These are phyloP conservation scores for Callocephalon fimbriatum DNA, from an alignment of 2,113 vertebrate genomes.

Conservation along the genomic window DNA sequence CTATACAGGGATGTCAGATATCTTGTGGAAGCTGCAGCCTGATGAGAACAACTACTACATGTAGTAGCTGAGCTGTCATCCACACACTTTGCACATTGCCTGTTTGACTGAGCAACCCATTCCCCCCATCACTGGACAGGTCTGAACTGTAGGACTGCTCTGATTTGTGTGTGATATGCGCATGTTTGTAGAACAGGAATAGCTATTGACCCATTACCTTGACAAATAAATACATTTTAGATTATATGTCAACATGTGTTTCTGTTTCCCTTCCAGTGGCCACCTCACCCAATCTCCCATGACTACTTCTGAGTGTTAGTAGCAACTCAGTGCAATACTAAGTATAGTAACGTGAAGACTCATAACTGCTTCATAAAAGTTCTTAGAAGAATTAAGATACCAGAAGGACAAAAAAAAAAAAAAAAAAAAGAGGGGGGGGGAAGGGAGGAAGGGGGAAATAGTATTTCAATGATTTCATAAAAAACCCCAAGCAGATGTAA, in stretches of 20 bases:
- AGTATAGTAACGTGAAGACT: not conserved
- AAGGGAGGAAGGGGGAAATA: not conserved
- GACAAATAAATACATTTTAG: not conserved
- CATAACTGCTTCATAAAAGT: not conserved
- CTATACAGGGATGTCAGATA: accelerated
- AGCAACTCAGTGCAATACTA: not conserved
- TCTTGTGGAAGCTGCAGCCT: not conserved
- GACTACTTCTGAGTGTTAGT: not conserved
- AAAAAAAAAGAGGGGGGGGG: not conserved
- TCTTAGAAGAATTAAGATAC: not conserved
- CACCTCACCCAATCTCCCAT: not conserved
- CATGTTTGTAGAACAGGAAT: not conserved
- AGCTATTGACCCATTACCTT: accelerated
- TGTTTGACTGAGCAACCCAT: not conserved
- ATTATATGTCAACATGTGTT: not conserved
- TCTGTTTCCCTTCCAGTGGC: not conserved
- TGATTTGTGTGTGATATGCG: accelerated
- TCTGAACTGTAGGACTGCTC: not conserved
- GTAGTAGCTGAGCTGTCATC: not conserved
- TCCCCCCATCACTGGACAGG: not conserved
- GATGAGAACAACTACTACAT: not conserved
- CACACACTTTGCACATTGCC: accelerated
- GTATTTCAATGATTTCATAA: not conserved
- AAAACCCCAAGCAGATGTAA: not conserved
- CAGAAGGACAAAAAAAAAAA: not conserved